Base-by-base conservation (phyloP, 1,140 invertebrate species). In the Pachypeltis micranthus region DNA sequence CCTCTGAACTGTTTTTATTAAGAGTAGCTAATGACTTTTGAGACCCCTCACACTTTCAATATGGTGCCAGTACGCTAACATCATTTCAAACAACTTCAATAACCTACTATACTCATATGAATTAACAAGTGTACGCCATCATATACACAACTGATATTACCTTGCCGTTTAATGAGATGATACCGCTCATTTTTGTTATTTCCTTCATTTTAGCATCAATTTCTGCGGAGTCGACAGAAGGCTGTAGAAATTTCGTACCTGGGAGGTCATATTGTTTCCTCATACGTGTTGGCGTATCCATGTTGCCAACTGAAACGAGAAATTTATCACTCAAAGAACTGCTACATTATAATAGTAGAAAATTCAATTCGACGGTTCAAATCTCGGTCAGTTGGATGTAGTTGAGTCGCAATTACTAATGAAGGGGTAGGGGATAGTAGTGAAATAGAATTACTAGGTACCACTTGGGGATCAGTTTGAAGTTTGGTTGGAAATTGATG, bases 181-280 rank as follows among this genome's bases (percentile, higher is more conserved):
- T 86, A 55, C 91, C 91, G 72, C 87, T 92, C 75, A 86, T 85
- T 74, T 87, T 81, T 77, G 83, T 85, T 23, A 90, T 88, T 71
- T 90, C 87, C 66, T 85, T 80, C 69, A 90, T 81, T 70, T 85
- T 85, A 27, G 79, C 78, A 69, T 89, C 86, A 65, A 84, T 81
- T 72, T 86, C 82, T 66, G 79, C 31, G 44, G 59, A 63, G 26
- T 69, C 69, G 23, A 61, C 59, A n/a, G 57, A 61, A 34, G 61
- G 54, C 1, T 66, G 65, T 63, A 66, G 67, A 59, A 59, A 51
- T 25, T 66, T 65, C 21, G 64, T 62, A 1, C 82, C 79, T 21
- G 81, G 75, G 63, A 79, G 65, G 70, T 78, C 75, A 61, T 78
- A 66, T 51, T 74, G 73, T 59, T 71, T 72, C 66, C 74, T 74